These are phyloP conservation scores for Sarcophilus harrisii DNA, from an alignment of 2,797 vertebrate species.

Conservation along the genomic window DNA sequence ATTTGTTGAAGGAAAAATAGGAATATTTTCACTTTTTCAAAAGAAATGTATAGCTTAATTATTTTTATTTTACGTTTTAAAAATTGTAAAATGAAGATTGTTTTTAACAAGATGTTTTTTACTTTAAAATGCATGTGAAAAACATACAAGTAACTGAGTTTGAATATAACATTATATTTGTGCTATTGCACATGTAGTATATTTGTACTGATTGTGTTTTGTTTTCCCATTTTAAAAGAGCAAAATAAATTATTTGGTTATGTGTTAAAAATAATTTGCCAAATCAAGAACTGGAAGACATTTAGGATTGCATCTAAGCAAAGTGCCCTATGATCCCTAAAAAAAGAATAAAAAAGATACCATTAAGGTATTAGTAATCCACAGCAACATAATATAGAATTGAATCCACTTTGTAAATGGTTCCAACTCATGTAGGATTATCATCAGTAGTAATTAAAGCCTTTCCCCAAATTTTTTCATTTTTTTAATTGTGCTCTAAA, in stretches of 20 bases:
- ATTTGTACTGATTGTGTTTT: neutral
- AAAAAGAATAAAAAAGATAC: slow-evolving; percentile 26
- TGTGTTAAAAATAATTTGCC: slow-evolving; percentile 36
- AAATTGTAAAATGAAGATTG: neutral
- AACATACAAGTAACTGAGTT: slow-evolving; percentile 27
- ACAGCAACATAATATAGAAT: neutral
- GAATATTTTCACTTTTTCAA: slow-evolving; percentile 42
- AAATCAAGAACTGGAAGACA: slow-evolving; percentile 28
- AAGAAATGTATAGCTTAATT: neutral
- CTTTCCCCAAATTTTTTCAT: slow-evolving; percentile 21
- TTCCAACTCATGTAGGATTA: neutral
- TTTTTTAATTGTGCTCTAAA: slow-evolving; percentile 5
- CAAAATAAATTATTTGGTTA: neutral
- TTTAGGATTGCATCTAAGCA: slow-evolving; percentile 27
- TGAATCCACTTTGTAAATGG: neutral
- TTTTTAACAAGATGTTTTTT: slow-evolving; percentile 43
- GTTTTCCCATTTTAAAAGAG: slow-evolving; percentile 25
- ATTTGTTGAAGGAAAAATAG: slow-evolving; percentile 8
- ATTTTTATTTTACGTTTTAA: slow-evolving; percentile 23
- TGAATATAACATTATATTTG: slow-evolving; percentile 13
- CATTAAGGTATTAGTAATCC: neutral
- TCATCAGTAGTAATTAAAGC: slow-evolving; percentile 34
- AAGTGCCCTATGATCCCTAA: slow-evolving; percentile 8
- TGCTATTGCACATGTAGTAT: neutral
- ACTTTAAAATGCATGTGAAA: slow-evolving; percentile 16